Evolutionary conservation across 2,113 vertebrate species (phyloP).

Genomic region (Pagrus major): DNA sequence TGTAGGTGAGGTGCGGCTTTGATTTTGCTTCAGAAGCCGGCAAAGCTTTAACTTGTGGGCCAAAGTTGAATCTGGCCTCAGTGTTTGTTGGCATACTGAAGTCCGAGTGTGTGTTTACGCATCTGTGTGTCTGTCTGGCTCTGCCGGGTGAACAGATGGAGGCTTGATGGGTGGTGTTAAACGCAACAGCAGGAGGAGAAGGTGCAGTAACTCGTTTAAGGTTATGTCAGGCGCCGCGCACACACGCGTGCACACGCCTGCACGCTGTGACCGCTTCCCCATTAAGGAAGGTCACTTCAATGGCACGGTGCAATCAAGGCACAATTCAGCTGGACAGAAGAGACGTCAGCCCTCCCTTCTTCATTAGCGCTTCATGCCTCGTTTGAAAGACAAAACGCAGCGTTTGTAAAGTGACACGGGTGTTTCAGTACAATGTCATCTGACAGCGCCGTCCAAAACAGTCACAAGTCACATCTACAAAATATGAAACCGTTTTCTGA

Average conservation of each 20-base stretch:
- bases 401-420: background rate
- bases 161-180: slow-evolving; percentile 57
- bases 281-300: slow-evolving; percentile 71
- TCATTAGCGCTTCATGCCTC: slow-evolving; percentile 42
- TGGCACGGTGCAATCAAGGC: slow-evolving; percentile 59
- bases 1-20: background rate
- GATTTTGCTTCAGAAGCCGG: background rate
- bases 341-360: background rate
- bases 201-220: slow-evolving; percentile 42
- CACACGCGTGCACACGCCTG: background rate
- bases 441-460: background rate
- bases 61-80: slow-evolving; percentile 1
- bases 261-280: slow-evolving; percentile 27
- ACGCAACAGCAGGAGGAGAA: slow-evolving; percentile 54
- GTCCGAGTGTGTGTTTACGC: background rate
- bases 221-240: slow-evolving; percentile 36
- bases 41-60: slow-evolving; percentile 17
- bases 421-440: background rate
- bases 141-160: slow-evolving; percentile 64
- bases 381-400: background rate
- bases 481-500: background rate
- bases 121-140: slow-evolving; percentile 21
- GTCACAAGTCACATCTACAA: background rate
- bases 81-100: background rate
- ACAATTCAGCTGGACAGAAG: background rate